phyloP scores from a whole-genome alignment of 1,140 invertebrate genomes.

The Plectrocnemia conspersa region DNA sequence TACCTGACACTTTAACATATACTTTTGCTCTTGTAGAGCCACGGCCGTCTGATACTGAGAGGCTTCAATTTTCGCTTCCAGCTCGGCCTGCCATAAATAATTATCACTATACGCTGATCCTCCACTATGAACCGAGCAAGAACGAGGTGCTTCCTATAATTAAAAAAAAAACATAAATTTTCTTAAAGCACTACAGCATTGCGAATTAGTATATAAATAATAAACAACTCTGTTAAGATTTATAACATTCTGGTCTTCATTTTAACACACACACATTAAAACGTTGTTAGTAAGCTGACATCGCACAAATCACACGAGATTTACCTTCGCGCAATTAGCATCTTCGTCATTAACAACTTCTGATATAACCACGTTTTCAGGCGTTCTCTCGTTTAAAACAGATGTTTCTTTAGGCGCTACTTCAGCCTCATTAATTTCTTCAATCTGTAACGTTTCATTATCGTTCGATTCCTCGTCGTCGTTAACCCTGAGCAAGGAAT shows the following conservation, averaged over 20 bases:
- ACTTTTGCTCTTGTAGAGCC: conserved; percentile 49
- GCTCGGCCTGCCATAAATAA: conserved; percentile 51
- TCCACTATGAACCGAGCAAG: conserved; percentile 49
- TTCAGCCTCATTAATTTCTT: conserved; percentile 1
- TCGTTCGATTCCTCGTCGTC: conserved; percentile 40
- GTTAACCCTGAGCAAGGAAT: conserved; percentile 38
- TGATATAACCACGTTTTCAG: conserved; percentile 20
- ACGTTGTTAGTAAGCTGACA: not conserved
- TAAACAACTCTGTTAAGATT: not conserved
- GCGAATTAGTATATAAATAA: not conserved
- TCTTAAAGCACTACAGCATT: not conserved
- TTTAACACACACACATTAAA: not conserved
- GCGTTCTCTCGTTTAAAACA: conserved; percentile 22
- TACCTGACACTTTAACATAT: conserved; percentile 48
- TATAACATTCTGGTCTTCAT: not conserved
- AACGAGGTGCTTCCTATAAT: conserved; percentile 35
- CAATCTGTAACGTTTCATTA: conserved; percentile 19
- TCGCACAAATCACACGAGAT: not conserved
- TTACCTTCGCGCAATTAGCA: not conserved
- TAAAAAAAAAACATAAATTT: not conserved
- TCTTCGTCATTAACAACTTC: not conserved
- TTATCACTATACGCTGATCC: conserved; percentile 50
- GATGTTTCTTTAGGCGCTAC: conserved; percentile 14
- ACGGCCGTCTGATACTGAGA: conserved; percentile 45
- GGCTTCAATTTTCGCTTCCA: conserved; percentile 50